phyloP scores from a whole-genome alignment of 2,797 vertebrate genomes.

The Microctenopoma stevenorrisi region DNA sequence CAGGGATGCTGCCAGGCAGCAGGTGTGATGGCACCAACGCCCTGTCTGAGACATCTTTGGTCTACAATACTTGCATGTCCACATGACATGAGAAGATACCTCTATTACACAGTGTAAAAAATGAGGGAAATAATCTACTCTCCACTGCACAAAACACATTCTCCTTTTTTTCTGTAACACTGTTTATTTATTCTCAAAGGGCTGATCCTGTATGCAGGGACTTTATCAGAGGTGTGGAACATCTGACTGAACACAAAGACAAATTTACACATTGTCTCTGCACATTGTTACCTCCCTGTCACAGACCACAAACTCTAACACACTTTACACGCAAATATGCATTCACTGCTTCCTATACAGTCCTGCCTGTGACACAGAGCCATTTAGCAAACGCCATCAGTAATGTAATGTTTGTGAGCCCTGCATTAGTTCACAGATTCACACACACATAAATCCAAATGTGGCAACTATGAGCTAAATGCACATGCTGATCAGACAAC shows the following conservation, averaged over 20 bases:
- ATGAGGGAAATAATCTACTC: too few relatives aligned
- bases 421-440: constrained; percentile 18
- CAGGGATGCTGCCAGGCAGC: too few relatives aligned
- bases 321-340: constrained; percentile 15
- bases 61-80: too few relatives aligned
- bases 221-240: too few relatives aligned
- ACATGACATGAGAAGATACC: too few relatives aligned
- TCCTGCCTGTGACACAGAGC: constrained; percentile 26
- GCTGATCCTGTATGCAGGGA: too few relatives aligned
- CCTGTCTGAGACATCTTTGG: too few relatives aligned
- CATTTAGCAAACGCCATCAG: constrained; percentile 51
- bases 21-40: too few relatives aligned
- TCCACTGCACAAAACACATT: too few relatives aligned
- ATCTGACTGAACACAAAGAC: too few relatives aligned
- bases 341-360: constrained; percentile 1
- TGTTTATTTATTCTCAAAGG: background rate
- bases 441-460: constrained; percentile 30
- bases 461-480: constrained; percentile 32
- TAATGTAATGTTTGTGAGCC: constrained; percentile 42
- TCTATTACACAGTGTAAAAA: too few relatives aligned
- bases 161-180: background rate
- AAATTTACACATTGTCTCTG: background rate
- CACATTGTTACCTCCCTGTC: constrained; percentile 23
- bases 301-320: constrained; percentile 32
- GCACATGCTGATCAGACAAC: constrained; percentile 35